Evolutionary conservation across 2,888 invertebrate genomes (phyloP).

Genomic region (Desoria tigrina): DNA sequence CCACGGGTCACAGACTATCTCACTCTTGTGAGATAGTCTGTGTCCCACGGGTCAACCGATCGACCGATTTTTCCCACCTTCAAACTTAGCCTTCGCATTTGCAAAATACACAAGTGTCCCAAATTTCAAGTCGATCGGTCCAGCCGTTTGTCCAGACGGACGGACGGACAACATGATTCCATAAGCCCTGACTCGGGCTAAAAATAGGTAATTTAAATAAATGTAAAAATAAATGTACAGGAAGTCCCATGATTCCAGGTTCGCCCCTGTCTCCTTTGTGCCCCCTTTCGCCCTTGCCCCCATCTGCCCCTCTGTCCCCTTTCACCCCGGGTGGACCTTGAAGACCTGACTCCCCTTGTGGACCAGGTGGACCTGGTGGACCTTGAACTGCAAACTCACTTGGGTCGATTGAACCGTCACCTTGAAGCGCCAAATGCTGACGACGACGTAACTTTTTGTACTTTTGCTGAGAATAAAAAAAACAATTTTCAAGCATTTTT

Average conservation of each 20-base stretch:
- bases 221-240: constrained; percentile 67
- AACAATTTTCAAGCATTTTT: neutral
- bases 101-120: too few relatives aligned
- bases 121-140: too few relatives aligned
- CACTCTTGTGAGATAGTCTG: too few relatives aligned
- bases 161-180: too few relatives aligned
- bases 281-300: constrained; percentile 80
- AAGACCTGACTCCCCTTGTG: constrained; percentile 66
- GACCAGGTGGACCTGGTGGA: constrained; percentile 61
- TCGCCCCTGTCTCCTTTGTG: constrained; percentile 79
- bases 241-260: constrained; percentile 88
- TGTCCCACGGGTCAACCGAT: too few relatives aligned
- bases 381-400: constrained; percentile 35
- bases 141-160: too few relatives aligned
- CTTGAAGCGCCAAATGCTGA: constrained; percentile 63
- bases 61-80: too few relatives aligned
- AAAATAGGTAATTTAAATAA: neutral
- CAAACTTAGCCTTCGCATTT: too few relatives aligned
- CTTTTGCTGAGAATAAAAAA: constrained; percentile 63
- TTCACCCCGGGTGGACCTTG: constrained; percentile 83
- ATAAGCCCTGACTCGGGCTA: too few relatives aligned
- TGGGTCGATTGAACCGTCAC: constrained; percentile 69
- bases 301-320: constrained; percentile 81
- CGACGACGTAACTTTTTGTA: constrained; percentile 79
- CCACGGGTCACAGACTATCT: too few relatives aligned